Percentiles rank a stretch among this genome's conserved stretches.
These are phyloP conservation scores for Hylaeus volcanicus DNA, from an alignment of 1,140 invertebrate genomes.

Conservation along the genomic window DNA sequence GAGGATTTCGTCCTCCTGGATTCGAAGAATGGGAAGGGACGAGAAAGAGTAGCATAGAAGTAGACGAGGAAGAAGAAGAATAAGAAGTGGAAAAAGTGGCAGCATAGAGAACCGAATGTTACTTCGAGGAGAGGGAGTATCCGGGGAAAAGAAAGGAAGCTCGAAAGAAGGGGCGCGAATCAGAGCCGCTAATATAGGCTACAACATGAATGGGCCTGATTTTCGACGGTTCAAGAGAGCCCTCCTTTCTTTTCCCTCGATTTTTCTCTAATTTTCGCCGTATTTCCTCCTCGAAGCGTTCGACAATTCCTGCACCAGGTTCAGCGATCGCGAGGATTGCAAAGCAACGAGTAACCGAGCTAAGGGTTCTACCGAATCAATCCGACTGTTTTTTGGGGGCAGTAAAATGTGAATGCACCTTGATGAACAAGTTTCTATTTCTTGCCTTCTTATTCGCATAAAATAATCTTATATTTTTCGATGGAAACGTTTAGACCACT, in stretches of 20 bases:
- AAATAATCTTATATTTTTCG: too few relatives aligned
- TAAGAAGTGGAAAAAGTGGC: slow-evolving; percentile 25
- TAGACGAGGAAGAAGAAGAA: background rate
- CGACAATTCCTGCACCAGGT: background rate
- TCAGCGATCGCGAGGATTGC: background rate
- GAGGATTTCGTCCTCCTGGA: slow-evolving; percentile 35
- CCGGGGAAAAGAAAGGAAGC: slow-evolving; percentile 47
- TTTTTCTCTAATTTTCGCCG: too few relatives aligned
- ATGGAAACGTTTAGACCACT: too few relatives aligned
- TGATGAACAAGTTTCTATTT: too few relatives aligned
- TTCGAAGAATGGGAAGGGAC: slow-evolving; percentile 21
- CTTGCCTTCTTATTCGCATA: too few relatives aligned
- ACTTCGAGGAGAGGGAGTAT: slow-evolving; percentile 1
- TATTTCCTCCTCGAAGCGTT: background rate
- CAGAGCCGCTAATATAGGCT: slow-evolving; percentile 59
- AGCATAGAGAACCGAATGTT: slow-evolving; percentile 28
- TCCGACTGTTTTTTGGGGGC: too few relatives aligned
- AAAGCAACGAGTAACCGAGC: too few relatives aligned
- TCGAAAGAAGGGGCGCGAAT: slow-evolving; percentile 61
- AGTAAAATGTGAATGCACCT: too few relatives aligned
- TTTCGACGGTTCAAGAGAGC: slow-evolving; percentile 29
- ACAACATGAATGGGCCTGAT: slow-evolving; percentile 56
- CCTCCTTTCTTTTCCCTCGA: background rate
- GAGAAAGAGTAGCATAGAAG: background rate
- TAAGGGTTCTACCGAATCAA: too few relatives aligned